Evolutionary conservation across 2,797 vertebrate genomes (phyloP).

Genomic region (Gadopsis marmoratus): DNA sequence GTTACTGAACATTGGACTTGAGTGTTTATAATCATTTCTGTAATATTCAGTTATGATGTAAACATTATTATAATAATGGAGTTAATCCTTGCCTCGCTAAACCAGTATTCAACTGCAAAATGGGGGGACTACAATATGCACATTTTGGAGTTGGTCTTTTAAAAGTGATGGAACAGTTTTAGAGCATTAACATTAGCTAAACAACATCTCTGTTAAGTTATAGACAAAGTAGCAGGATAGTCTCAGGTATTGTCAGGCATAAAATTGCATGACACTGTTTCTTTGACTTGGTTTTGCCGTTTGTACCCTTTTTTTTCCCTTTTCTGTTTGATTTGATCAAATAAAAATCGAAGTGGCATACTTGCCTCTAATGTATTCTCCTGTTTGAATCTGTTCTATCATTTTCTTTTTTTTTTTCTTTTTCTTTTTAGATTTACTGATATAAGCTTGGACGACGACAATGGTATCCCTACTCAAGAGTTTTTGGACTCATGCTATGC

Average conservation of each 20-base stretch:
- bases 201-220: constrained; percentile 27
- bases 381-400: constrained; percentile 82
- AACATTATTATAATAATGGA: constrained; percentile 23
- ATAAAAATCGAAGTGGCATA: constrained; percentile 78
- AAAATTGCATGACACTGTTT: constrained; percentile 66
- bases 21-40: constrained; percentile 45
- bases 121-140: constrained; percentile 1
- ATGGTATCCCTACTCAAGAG: constrained; percentile 95
- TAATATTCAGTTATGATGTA: constrained; percentile 30
- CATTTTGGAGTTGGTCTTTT: constrained; percentile 30
- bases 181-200: not conserved
- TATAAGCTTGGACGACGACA: constrained; percentile 94
- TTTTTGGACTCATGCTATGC: constrained; percentile 99
- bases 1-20: constrained; percentile 46
- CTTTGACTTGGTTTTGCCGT: constrained; percentile 66
- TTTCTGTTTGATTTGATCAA: constrained; percentile 75
- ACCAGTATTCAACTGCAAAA: constrained; percentile 44
- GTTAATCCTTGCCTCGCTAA: constrained; percentile 11
- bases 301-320: constrained; percentile 70
- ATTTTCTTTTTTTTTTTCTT: constrained; percentile 67
- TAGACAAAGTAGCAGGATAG: constrained; percentile 47
- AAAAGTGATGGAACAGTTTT: not conserved
- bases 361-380: constrained; percentile 71
- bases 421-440: constrained; percentile 94
- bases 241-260: constrained; percentile 59